Evolutionary conservation across 2,888 invertebrate species (phyloP).

Genomic region (Sphaeridia pumilis): DNA sequence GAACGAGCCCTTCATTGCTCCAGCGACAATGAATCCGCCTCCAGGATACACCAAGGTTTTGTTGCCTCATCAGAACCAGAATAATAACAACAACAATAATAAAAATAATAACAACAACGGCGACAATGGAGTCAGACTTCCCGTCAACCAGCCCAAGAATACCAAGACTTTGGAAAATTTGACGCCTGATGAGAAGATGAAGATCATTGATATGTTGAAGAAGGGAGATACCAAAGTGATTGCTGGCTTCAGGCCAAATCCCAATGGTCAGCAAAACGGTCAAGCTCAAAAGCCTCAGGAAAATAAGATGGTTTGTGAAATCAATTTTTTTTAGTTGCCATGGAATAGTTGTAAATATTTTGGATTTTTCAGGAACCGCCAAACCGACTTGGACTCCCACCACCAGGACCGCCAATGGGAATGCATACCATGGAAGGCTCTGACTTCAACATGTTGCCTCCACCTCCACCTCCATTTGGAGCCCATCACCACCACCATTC

Average conservation of each 20-base stretch:
- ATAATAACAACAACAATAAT: no score
- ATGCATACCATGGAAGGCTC: constrained; percentile 4
- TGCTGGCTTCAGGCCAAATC: background rate
- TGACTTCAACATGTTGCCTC: constrained; percentile 1
- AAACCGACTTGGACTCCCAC: background rate
- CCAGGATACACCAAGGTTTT: constrained; percentile 31
- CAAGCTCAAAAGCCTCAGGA: no score
- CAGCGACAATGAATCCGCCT: constrained; percentile 21
- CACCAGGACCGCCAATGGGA: background rate
- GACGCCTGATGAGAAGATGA: constrained; percentile 28
- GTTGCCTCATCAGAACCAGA: no score
- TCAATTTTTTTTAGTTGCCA: background rate
- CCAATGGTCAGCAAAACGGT: background rate
- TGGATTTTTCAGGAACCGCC: background rate
- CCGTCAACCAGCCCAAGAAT: constrained; percentile 10
- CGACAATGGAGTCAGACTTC: background rate
- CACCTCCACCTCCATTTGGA: constrained; percentile 4
- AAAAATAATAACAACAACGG: background rate
- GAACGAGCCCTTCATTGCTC: constrained; percentile 5
- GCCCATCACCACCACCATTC: background rate
- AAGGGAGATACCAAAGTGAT: constrained; percentile 12
- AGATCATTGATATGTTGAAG: constrained; percentile 25
- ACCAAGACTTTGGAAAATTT: constrained; percentile 19
- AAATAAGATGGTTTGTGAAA: background rate
- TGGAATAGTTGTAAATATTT: no score